Percentiles rank a stretch among this genome's conserved stretches.
phyloP scores from a whole-genome alignment of 2,113 vertebrate species.

The Merops nubicus region DNA sequence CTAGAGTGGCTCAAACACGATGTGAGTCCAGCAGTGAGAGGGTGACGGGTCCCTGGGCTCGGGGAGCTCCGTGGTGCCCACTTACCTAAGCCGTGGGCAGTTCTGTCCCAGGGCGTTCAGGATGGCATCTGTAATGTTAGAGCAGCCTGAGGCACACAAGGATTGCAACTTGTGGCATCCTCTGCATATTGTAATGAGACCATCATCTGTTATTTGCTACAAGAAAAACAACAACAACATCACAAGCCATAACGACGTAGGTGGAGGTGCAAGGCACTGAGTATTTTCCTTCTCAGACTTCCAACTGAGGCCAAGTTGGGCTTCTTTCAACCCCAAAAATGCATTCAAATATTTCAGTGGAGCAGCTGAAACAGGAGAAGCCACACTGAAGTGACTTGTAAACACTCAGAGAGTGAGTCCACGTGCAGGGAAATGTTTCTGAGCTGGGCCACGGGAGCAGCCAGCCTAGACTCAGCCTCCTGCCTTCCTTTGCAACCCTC shows the following conservation, averaged over 20 bases:
- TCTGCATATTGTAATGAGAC: slow-evolving; percentile 97
- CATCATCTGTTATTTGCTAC: slow-evolving; percentile 99
- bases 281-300: fast-evolving
- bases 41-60: too few species aligned
- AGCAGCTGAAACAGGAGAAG: neutral
- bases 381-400: neutral
- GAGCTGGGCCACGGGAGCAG: neutral
- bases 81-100: slow-evolving; percentile 93
- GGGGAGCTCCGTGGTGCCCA: fast-evolving
- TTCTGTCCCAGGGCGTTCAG: slow-evolving; percentile 96
- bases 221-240: neutral
- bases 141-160: slow-evolving; percentile 95
- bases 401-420: neutral
- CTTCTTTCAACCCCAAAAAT: neutral
- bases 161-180: slow-evolving; percentile 97
- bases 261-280: neutral
- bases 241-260: neutral
- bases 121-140: slow-evolving; percentile 97
- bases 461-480: neutral
- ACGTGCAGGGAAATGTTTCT: neutral
- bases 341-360: fast-evolving
- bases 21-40: too few species aligned
- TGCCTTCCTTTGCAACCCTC: neutral
- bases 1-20: too few species aligned
- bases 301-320: neutral